Percentiles rank a stretch among this genome's conserved stretches.
phyloP scores from a whole-genome alignment of 2,888 invertebrate species.

The Scaptomyza flava region DNA sequence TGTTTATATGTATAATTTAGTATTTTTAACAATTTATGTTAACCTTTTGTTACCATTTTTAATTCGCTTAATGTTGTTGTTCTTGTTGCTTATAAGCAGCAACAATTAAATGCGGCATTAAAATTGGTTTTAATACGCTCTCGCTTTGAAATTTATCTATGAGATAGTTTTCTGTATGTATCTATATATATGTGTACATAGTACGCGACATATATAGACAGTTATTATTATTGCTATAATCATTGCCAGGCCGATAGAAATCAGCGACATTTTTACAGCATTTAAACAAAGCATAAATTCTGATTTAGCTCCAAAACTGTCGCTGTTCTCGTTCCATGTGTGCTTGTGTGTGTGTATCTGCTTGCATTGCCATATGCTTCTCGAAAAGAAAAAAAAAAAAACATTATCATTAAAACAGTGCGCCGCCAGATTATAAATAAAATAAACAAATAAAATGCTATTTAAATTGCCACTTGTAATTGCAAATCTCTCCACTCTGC shows the following conservation, averaged over 20 bases:
- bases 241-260: constrained; percentile 76
- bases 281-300: constrained; percentile 82
- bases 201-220: too few species aligned
- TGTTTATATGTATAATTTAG: constrained; percentile 80
- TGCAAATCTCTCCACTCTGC: constrained; percentile 46
- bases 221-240: constrained; percentile 74
- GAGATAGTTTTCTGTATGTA: constrained; percentile 20
- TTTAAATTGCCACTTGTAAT: constrained; percentile 74
- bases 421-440: constrained; percentile 65
- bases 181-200: constrained; percentile 43
- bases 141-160: constrained; percentile 33
- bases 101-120: constrained; percentile 80
- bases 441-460: constrained; percentile 70
- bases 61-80: constrained; percentile 56
- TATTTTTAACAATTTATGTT: constrained; percentile 79
- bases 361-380: constrained; percentile 52
- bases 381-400: constrained; percentile 11
- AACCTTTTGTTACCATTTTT: constrained; percentile 79
- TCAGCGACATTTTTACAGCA: constrained; percentile 82
- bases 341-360: constrained; percentile 26
- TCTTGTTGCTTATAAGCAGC: constrained; percentile 67
- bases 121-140: constrained; percentile 75
- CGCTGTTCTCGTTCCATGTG: constrained; percentile 40
- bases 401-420: constrained; percentile 53
- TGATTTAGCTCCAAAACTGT: constrained; percentile 76